These are phyloP conservation scores for Lithodes maja DNA, from an alignment of 2,888 invertebrate genomes.

Conservation along the genomic window DNA sequence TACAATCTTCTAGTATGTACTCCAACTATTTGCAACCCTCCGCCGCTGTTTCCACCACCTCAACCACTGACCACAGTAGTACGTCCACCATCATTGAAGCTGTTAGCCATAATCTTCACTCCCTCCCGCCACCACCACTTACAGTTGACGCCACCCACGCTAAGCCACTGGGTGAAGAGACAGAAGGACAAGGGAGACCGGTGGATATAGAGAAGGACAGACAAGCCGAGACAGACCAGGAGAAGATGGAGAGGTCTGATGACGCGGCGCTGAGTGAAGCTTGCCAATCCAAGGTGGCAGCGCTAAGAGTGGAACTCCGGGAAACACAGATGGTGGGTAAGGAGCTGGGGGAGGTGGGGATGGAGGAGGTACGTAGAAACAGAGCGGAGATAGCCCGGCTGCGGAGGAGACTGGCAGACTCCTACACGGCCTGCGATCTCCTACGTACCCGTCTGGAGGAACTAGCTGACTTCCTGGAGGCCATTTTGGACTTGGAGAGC, in stretches of 20 bases:
- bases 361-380: conserved; percentile 62
- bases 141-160: background rate
- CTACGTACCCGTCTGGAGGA: conserved; percentile 81
- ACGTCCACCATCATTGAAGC: background rate
- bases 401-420: conserved; percentile 71
- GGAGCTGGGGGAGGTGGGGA: conserved; percentile 45
- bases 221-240: background rate
- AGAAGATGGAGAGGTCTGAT: background rate
- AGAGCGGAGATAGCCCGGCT: conserved; percentile 71
- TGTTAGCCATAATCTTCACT: background rate
- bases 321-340: conserved; percentile 71
- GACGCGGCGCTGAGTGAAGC: background rate
- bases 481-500: conserved; percentile 78
- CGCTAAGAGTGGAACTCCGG: conserved; percentile 72
- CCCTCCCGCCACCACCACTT: background rate
- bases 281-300: conserved; percentile 71
- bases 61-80: background rate
- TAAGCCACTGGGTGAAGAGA: conserved; percentile 9
- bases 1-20: background rate
- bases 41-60: background rate
- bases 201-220: background rate
- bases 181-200: background rate
- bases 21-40: background rate
- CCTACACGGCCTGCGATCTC: conserved; percentile 75
- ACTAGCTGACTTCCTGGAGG: conserved; percentile 81